Conservation (phyloP, 2,797 vertebrate genomes). For the Dendrocincla tyrannina region DNA sequence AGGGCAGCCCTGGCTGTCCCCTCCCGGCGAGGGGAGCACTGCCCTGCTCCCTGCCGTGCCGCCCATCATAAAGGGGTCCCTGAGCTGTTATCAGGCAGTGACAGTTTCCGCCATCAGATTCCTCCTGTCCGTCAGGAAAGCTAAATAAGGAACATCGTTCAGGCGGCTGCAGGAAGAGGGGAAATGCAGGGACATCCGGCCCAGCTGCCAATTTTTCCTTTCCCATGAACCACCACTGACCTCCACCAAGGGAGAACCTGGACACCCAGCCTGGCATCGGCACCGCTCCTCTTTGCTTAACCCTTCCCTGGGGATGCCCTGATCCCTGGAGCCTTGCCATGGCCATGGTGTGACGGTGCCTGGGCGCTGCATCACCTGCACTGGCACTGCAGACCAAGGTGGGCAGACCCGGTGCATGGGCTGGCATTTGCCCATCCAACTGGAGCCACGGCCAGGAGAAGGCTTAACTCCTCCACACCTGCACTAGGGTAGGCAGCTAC, state of each 20-base stretch:
- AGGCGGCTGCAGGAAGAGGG: conserved; percentile 80
- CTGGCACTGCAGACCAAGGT: accelerated
- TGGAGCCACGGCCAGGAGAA: not conserved
- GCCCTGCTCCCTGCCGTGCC: conserved; percentile 47
- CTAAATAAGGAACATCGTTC: conserved; percentile 82
- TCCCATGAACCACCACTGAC: conserved; percentile 87
- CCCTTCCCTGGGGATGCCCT: conserved; percentile 29
- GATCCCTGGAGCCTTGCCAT: not conserved
- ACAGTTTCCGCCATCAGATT: conserved; percentile 80
- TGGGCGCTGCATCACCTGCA: accelerated
- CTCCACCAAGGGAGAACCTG: conserved; percentile 71
- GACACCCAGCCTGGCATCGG: conserved; percentile 65
- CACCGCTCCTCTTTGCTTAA: conserved; percentile 30
- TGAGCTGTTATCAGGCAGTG: conserved; percentile 79
- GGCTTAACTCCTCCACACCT: not conserved
- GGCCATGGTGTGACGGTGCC: accelerated
- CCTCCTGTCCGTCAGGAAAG: conserved; percentile 78
- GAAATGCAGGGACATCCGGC: conserved; percentile 83
- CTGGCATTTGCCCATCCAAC: not conserved
- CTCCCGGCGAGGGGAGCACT: not conserved
- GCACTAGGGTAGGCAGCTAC: accelerated
- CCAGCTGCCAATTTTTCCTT: conserved; percentile 83
- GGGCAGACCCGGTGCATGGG: accelerated
- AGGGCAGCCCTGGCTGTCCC: conserved; percentile 15
- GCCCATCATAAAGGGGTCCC: conserved; percentile 70